These are phyloP conservation scores for Adrianichthys oophorus DNA, from an alignment of 2,797 vertebrate species.

Conservation along the genomic window DNA sequence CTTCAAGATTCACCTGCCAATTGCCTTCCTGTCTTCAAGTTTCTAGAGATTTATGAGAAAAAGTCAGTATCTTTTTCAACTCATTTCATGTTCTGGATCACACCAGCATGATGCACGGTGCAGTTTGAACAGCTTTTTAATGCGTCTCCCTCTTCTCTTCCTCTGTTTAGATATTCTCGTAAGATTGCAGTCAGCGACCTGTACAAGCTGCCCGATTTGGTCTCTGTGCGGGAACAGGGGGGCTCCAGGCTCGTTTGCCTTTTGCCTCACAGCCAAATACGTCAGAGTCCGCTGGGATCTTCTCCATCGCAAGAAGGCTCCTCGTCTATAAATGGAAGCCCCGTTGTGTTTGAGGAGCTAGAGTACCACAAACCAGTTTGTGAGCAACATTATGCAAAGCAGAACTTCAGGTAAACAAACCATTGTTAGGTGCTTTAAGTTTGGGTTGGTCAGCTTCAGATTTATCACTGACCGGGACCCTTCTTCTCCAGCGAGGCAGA, in stretches of 20 bases:
- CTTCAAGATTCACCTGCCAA: conserved; percentile 95
- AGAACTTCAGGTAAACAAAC: conserved; percentile 81
- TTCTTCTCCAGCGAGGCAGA: conserved; percentile 84
- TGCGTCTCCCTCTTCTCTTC: too few species aligned
- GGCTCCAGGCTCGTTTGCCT: conserved; percentile 89
- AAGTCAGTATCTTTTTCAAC: conserved; percentile 77
- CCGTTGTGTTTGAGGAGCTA: conserved; percentile 94
- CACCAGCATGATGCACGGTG: neutral
- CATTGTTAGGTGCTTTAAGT: too few species aligned
- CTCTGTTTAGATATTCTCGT: conserved; percentile 82
- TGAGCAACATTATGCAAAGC: conserved; percentile 85
- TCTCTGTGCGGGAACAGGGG: conserved; percentile 91
- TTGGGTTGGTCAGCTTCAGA: too few species aligned
- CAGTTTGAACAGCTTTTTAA: neutral
- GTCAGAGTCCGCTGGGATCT: conserved; percentile 91
- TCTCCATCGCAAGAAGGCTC: conserved; percentile 91
- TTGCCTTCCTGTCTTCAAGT: conserved; percentile 94
- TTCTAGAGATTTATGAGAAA: conserved; percentile 95
- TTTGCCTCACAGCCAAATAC: conserved; percentile 85
- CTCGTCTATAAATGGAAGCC: conserved; percentile 90
- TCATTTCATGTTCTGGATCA: neutral
- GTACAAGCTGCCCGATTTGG: conserved; percentile 87
- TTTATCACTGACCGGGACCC: neutral
- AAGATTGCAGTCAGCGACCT: conserved; percentile 88
- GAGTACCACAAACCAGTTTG: conserved; percentile 96